These are phyloP conservation scores for Eriosoma lanigerum DNA, from an alignment of 1,140 invertebrate genomes.

Conservation along the genomic window DNA sequence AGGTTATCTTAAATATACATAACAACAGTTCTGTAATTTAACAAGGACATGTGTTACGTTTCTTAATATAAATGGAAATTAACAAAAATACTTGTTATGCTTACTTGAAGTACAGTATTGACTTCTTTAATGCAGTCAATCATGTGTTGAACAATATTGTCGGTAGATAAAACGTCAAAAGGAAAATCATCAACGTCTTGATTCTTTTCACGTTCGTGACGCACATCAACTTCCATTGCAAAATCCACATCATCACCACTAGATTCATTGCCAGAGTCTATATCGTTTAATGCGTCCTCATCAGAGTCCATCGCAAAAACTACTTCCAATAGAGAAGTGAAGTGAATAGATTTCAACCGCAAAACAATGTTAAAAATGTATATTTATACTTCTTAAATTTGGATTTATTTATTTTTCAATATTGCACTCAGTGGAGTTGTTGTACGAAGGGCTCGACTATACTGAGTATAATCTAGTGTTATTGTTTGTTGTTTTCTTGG, in stretches of 20 bases:
- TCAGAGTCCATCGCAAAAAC: conserved; percentile 77
- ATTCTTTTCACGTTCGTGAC: conserved; percentile 73
- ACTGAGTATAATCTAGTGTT: neutral
- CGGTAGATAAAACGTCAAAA: conserved; percentile 90
- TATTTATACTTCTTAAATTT: neutral
- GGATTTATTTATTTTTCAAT: neutral
- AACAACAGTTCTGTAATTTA: neutral
- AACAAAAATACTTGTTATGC: conserved; percentile 17
- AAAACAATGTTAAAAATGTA: conserved; percentile 16
- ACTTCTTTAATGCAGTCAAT: conserved; percentile 96
- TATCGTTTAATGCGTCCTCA: conserved; percentile 81
- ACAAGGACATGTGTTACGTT: neutral
- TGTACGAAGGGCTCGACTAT: neutral
- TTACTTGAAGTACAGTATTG: conserved; percentile 81
- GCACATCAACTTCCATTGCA: conserved; percentile 85
- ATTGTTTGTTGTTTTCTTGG: neutral
- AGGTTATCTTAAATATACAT: neutral
- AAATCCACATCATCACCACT: conserved; percentile 89
- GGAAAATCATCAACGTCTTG: conserved; percentile 86
- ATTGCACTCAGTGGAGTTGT: neutral
- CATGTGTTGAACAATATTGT: conserved; percentile 97
- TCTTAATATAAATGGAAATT: neutral
- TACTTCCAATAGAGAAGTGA: conserved; percentile 22
- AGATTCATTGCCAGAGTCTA: conserved; percentile 88
- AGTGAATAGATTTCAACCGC: neutral